Conservation (phyloP, 2,888 invertebrate species). For the Agrochola litura region DNA sequence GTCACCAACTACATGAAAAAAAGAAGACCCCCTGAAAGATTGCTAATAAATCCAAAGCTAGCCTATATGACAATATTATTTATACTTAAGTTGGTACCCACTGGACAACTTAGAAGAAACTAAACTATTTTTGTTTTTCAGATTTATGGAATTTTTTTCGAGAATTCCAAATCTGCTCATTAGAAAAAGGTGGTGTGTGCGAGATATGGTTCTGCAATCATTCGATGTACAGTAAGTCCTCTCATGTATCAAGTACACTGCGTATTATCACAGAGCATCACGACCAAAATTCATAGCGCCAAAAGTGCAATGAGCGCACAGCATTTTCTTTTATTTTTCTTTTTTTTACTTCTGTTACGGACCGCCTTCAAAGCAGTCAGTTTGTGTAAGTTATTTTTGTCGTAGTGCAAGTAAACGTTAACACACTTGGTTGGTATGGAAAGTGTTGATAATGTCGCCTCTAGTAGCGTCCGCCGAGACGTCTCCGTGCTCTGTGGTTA, state of each 20-base stretch:
- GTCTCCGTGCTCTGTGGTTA: too few species aligned
- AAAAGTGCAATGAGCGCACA: too few species aligned
- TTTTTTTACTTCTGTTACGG: too few species aligned
- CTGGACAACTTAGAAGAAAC: too few species aligned
- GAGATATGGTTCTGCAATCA: not conserved
- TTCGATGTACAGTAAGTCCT: slow-evolving; percentile 5
- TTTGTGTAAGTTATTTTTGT: too few species aligned
- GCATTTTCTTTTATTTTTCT: too few species aligned
- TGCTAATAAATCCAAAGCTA: too few species aligned
- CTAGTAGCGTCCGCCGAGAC: too few species aligned
- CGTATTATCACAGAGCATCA: not conserved
- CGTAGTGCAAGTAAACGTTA: not conserved
- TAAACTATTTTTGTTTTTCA: not conserved
- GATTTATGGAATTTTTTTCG: slow-evolving; percentile 16
- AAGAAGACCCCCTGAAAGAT: too few species aligned
- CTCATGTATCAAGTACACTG: not conserved
- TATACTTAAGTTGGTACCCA: not conserved
- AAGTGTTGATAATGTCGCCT: too few species aligned
- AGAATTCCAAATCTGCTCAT: not conserved
- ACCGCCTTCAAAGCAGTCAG: not conserved
- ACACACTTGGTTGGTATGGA: not conserved
- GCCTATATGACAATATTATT: not conserved
- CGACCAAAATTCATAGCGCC: too few species aligned
- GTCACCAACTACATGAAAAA: too few species aligned
- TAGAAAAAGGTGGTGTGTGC: slow-evolving; percentile 14